Percentiles rank a stretch among this genome's conserved stretches.
Evolutionary conservation across 2,113 vertebrate species (phyloP).

Genomic region (Amia ocellicauda): DNA sequence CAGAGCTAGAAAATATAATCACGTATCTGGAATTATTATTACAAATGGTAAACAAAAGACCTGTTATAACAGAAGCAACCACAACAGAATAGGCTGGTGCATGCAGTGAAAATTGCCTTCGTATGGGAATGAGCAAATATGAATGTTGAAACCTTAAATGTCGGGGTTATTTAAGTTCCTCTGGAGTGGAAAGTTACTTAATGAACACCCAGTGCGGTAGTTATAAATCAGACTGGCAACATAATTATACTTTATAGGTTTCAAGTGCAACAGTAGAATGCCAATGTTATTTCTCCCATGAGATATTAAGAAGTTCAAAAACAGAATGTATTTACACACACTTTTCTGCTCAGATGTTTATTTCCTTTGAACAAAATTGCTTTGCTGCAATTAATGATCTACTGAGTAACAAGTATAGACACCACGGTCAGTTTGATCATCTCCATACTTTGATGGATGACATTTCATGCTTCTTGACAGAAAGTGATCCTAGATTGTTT

Average conservation of each 20-base stretch:
- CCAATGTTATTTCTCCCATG: not conserved
- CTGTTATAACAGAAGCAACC: not conserved
- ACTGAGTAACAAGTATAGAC: too few relatives aligned
- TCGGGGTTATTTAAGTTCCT: too few relatives aligned
- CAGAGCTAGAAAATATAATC: not conserved
- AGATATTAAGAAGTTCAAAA: not conserved
- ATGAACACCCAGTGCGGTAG: conserved; percentile 1
- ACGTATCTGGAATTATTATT: not conserved
- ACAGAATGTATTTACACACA: not conserved
- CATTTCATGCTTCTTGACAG: too few relatives aligned
- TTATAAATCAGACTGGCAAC: not conserved
- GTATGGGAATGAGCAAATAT: conserved; percentile 1
- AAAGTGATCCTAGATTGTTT: too few relatives aligned
- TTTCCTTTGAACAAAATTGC: not conserved
- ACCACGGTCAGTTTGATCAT: too few relatives aligned
- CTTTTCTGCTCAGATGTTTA: not conserved
- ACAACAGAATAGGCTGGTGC: not conserved
- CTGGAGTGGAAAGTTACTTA: conserved; percentile 5
- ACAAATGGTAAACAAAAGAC: not conserved
- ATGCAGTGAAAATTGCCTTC: not conserved
- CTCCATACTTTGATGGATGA: too few relatives aligned
- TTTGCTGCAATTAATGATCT: not conserved
- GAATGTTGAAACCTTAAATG: not conserved
- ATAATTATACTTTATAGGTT: not conserved
- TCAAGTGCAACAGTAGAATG: not conserved